Evolutionary conservation across 2,888 invertebrate species (phyloP).

Genomic region (Ramazzottius varieornatus): DNA sequence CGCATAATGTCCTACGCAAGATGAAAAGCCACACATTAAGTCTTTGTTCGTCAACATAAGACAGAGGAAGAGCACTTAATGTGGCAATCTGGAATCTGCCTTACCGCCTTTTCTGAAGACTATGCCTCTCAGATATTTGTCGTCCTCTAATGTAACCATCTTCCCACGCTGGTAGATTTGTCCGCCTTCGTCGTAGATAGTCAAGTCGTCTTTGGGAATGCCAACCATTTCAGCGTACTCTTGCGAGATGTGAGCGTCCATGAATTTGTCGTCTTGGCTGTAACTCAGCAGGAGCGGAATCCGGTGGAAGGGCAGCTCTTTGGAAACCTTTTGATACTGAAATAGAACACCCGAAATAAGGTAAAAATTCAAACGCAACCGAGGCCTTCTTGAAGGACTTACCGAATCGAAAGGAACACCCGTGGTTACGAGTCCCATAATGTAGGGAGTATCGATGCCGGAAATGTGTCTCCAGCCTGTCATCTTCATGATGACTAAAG

Average conservation of each 20-base stretch:
- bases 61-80: too few relatives aligned
- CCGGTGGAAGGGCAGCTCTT: not conserved
- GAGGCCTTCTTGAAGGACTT: not conserved
- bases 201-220: not conserved
- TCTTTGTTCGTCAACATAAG: too few relatives aligned
- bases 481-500: not conserved
- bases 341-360: too few relatives aligned
- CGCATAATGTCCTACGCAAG: not conserved
- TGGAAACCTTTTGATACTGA: not conserved
- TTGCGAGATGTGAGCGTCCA: not conserved
- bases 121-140: not conserved
- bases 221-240: not conserved
- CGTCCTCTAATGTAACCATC: not conserved
- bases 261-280: constrained; percentile 2
- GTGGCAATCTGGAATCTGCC: too few relatives aligned
- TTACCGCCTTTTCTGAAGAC: not conserved
- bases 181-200: not conserved
- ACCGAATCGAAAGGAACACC: not conserved
- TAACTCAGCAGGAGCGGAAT: not conserved
- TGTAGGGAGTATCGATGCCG: not conserved
- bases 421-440: not conserved
- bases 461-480: not conserved
- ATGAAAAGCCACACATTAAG: too few relatives aligned
- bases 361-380: not conserved
- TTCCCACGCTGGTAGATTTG: not conserved